Conservation (phyloP, 2,888 invertebrate species). For the Drosophila mercatorum region DNA sequence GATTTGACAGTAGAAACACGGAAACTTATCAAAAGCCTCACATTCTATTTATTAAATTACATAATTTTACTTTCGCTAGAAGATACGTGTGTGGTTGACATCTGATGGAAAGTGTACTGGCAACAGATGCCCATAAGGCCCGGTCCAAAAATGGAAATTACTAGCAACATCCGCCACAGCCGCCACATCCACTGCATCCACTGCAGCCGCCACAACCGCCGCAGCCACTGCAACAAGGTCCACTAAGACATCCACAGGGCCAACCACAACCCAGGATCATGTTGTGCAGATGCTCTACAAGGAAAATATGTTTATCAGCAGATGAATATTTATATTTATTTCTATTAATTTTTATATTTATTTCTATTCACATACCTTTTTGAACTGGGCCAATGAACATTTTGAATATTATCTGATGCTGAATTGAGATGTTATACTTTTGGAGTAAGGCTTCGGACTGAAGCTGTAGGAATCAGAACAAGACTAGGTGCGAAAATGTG, state of each 20-base stretch:
- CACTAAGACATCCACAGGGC: constrained; percentile 6
- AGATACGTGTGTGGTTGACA: neutral
- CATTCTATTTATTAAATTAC: neutral
- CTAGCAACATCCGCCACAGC: constrained; percentile 8
- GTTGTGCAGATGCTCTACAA: constrained; percentile 1
- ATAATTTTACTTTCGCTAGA: neutral
- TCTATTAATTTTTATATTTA: neutral
- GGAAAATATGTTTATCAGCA: neutral
- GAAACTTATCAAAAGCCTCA: neutral
- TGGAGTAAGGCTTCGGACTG: neutral
- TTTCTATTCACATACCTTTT: neutral
- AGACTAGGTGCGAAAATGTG: neutral
- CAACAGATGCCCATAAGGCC: neutral
- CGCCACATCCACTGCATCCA: constrained; percentile 1
- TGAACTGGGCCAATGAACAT: constrained; percentile 18
- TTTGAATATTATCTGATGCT: neutral
- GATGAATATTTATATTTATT: neutral
- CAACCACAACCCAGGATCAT: constrained; percentile 18
- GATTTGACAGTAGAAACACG: neutral
- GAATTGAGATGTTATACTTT: neutral
- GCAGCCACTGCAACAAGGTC: constrained; percentile 2
- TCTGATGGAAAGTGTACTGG: neutral
- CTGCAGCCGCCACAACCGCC: neutral
- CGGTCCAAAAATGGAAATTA: neutral
- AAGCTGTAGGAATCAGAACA: neutral